phyloP scores from a whole-genome alignment of 2,797 vertebrate genomes.

The Gallirallus australis region DNA sequence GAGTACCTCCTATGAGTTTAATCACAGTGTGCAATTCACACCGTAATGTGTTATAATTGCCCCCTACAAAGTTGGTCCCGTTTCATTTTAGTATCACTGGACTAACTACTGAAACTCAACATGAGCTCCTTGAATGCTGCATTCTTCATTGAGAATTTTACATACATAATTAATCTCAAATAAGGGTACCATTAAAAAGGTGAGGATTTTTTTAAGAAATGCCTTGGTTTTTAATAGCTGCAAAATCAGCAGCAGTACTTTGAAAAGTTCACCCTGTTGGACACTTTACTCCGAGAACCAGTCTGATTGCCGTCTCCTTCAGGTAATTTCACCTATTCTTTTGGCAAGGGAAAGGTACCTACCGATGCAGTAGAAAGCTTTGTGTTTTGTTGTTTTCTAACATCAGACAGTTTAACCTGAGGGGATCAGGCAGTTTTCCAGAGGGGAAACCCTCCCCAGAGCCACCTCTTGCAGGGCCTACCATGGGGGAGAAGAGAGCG shows the following conservation, averaged over 20 bases:
- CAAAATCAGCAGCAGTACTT: constrained; percentile 62
- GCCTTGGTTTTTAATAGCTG: constrained; percentile 50
- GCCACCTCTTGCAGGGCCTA: background rate
- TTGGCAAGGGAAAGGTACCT: background rate
- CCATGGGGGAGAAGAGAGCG: background rate
- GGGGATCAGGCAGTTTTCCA: no score
- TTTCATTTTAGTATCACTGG: constrained; percentile 74
- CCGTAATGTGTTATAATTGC: constrained; percentile 79
- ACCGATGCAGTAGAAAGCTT: constrained; percentile 8
- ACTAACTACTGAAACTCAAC: constrained; percentile 70
- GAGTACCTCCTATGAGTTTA: constrained; percentile 79
- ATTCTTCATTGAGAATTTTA: constrained; percentile 48
- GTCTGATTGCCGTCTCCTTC: constrained; percentile 64
- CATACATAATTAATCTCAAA: constrained; percentile 61
- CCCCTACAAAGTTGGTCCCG: constrained; percentile 73
- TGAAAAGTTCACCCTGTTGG: constrained; percentile 68
- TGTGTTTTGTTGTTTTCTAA: constrained; percentile 43
- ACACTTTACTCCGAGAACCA: constrained; percentile 57
- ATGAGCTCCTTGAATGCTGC: constrained; percentile 49
- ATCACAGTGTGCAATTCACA: constrained; percentile 78
- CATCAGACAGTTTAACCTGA: constrained; percentile 1
- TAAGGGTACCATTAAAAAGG: constrained; percentile 33
- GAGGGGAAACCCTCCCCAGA: background rate
- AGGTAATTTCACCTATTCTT: constrained; percentile 56
- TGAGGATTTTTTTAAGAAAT: constrained; percentile 39